Percentiles rank a stretch among this genome's conserved stretches.
Conservation (phyloP, 92 coral and sea anemone species). For the Pocillopora meandrina region DNA sequence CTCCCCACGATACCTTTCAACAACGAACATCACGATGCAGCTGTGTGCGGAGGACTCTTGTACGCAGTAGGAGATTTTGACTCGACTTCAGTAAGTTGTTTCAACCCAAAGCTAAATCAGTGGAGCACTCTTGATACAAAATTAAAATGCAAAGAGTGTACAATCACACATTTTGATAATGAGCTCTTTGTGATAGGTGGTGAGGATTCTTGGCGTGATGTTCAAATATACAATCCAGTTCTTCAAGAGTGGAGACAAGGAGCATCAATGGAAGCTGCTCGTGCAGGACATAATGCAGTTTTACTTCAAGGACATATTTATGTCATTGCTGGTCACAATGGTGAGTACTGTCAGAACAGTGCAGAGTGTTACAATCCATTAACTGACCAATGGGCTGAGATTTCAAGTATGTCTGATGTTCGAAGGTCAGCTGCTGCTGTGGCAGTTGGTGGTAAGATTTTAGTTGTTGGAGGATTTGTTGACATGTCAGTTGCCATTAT, state of each 20-base stretch:
- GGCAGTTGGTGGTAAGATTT: conserved; percentile 12
- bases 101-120: neutral
- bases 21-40: neutral
- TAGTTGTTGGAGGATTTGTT: conserved; percentile 43
- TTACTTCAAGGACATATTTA: conserved; percentile 26
- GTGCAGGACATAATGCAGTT: conserved; percentile 53
- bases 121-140: neutral
- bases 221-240: conserved; percentile 23
- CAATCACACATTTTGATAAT: conserved; percentile 19
- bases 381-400: conserved; percentile 24
- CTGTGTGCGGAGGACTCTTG: conserved; percentile 18
- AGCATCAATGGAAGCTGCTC: conserved; percentile 10
- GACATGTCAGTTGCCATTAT: neutral
- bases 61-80: conserved; percentile 6
- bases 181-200: conserved; percentile 46
- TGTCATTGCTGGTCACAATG: too few relatives aligned
- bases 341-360: too few relatives aligned
- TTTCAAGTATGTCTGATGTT: conserved; percentile 18
- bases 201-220: neutral
- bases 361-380: too few relatives aligned
- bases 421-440: conserved; percentile 31
- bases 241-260: conserved; percentile 25
- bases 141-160: neutral
- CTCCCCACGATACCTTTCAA: neutral
- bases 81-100: neutral